Percentiles rank a stretch among this genome's conserved stretches.
phyloP scores from a whole-genome alignment of 2,888 invertebrate genomes.

The Horisme vitalbata region DNA sequence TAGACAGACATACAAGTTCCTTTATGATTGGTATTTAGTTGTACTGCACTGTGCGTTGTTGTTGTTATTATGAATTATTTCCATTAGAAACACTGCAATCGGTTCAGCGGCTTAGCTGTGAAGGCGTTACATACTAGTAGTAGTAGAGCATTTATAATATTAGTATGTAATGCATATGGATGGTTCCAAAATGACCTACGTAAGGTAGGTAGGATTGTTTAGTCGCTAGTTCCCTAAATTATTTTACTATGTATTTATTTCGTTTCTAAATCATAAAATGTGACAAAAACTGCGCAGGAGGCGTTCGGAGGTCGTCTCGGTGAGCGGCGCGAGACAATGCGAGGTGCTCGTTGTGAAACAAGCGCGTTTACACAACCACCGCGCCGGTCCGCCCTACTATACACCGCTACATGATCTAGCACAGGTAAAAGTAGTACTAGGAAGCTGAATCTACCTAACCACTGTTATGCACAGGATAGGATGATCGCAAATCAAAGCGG shows the following conservation, averaged over 20 bases:
- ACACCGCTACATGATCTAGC: conserved; percentile 46
- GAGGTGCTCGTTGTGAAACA: conserved; percentile 77
- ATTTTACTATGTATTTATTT: conserved; percentile 4
- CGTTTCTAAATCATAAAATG: conserved; percentile 45
- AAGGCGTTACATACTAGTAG: no score
- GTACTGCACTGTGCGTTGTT: no score
- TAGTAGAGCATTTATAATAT: no score
- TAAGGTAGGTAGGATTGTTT: no score
- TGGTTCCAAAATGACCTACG: no score
- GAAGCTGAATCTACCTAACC: conserved; percentile 27
- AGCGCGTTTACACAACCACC: conserved; percentile 70
- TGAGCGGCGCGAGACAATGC: conserved; percentile 81
- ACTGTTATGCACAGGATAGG: conserved; percentile 1
- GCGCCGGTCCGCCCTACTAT: conserved; percentile 51
- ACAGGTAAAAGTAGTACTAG: conserved; percentile 40
- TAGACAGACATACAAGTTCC: no score
- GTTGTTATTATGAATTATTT: no score
- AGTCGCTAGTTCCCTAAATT: not conserved
- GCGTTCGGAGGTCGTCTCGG: conserved; percentile 72
- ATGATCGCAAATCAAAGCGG: conserved; percentile 15
- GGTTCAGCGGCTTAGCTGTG: no score
- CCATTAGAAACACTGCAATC: no score
- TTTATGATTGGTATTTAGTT: no score
- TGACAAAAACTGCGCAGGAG: conserved; percentile 58
- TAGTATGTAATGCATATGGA: no score